Base-by-base conservation (phyloP, 37 sponge, comb jelly and placozoan genomes). In the Spongilla lacustris region DNA sequence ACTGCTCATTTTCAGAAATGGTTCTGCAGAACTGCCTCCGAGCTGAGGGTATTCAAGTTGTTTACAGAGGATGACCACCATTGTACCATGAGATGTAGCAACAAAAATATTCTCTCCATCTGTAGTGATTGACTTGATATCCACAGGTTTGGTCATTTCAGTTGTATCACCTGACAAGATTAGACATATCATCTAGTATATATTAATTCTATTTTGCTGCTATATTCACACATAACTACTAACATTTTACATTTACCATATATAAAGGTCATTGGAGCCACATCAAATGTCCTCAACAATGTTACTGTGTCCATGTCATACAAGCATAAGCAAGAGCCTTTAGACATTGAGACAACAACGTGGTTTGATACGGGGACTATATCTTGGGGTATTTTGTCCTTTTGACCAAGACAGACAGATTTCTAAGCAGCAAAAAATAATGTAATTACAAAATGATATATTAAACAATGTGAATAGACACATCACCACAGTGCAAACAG, bases 51-150 rank as follows among this genome's bases (percentile, higher is more conserved):
- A 58, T 17, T 19, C 11, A 8, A 58, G 58, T 17, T 58, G 58
- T 6, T 58, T 58, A 14, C 21, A 17, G 11, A 58, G 90, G 22
- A 90, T 66, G 13, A 80, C 31, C 33, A 90, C 69, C 14, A 90
- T 69, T 38, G 69, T 81, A 9, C 90, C 90, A 27, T 28, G 50
- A 5, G 90, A 85, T 11, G 90, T 85, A n/a, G 82, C 86, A 17
- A 90, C 26, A 66, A 77, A 90, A 11, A 88, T 36, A 12, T 35
- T 72, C 31, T 35, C 33, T 13, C 50, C 75, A 29, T 87, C 87
- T 25, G 82, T 31, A 14, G 37, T 76, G 33, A 87, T 66, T 23
- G 75, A 69, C 21, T 74, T 81, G 82, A 87, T 87, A 67, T 50
- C 66, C 17, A 80, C 69, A 48, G 85, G 71, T 10, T 48, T 25